Conservation (phyloP, 2,797 vertebrate species). For the Megaceryle alcyon region DNA sequence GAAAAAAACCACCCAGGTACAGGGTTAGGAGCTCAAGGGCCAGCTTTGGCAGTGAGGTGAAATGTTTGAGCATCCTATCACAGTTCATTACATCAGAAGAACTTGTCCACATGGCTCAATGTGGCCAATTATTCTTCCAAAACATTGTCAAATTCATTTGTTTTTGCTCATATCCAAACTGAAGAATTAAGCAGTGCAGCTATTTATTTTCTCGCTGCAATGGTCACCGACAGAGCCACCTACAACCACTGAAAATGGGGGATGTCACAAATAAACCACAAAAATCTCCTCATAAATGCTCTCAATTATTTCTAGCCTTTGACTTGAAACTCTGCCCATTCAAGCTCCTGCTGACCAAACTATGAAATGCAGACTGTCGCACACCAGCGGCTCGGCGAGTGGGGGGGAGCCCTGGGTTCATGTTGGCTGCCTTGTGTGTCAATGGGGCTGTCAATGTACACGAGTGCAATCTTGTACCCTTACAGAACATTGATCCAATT, state of each 20-base stretch:
- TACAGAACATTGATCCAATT: background rate
- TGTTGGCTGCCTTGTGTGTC: background rate
- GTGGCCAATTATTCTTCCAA: background rate
- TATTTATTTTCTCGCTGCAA: background rate
- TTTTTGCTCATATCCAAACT: background rate
- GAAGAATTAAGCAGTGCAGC: background rate
- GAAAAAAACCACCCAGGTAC: background rate
- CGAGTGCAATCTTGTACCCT: background rate
- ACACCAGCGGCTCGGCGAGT: background rate
- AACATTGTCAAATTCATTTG: background rate
- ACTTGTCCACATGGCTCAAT: background rate
- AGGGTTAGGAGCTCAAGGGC: background rate
- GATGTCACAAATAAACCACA: background rate
- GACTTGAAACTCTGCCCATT: background rate
- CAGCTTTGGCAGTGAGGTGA: background rate
- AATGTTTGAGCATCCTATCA: background rate
- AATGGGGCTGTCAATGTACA: background rate
- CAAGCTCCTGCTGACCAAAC: background rate
- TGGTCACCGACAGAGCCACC: background rate
- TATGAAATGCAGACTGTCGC: background rate
- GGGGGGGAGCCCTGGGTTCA: background rate
- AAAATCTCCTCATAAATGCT: background rate
- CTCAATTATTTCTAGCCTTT: background rate
- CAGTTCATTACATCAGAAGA: background rate
- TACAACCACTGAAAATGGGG: background rate